Percentiles rank a stretch among this genome's conserved stretches.
Conservation (phyloP, 2,797 vertebrate species). For the Dryobates pubescens region DNA sequence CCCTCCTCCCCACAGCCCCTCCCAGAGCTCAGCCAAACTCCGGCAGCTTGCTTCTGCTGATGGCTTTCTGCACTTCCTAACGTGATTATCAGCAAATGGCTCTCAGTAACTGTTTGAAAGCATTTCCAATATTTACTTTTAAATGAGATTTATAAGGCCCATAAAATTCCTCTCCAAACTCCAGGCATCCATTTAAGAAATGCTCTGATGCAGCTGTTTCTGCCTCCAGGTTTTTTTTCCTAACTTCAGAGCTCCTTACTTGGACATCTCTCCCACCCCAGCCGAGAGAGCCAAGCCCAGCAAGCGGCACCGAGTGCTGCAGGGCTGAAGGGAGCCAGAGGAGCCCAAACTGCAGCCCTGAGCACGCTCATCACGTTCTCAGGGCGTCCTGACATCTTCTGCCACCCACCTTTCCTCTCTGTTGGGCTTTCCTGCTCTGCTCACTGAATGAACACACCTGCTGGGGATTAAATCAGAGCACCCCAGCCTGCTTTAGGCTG, state of each 20-base stretch:
- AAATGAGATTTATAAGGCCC: neutral
- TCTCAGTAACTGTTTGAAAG: neutral
- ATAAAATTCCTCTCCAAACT: neutral
- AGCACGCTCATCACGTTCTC: rapidly evolving
- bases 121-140: neutral
- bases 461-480: no score
- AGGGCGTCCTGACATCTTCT: neutral
- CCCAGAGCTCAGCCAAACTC: neutral
- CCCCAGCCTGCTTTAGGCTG: no score
- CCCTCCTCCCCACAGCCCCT: neutral
- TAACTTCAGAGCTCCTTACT: neutral
- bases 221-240: neutral
- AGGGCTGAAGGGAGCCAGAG: neutral
- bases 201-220: neutral
- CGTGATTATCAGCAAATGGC: rapidly evolving
- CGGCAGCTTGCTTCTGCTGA: neutral
- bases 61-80: neutral
- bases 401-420: neutral
- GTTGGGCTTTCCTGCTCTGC: neutral
- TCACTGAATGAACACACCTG: rapidly evolving
- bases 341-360: neutral
- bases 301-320: rapidly evolving
- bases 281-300: neutral
- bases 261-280: neutral
- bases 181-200: neutral